Evolutionary conservation across 2,888 invertebrate species (phyloP).

Genomic region (Eupithecia vulgata): DNA sequence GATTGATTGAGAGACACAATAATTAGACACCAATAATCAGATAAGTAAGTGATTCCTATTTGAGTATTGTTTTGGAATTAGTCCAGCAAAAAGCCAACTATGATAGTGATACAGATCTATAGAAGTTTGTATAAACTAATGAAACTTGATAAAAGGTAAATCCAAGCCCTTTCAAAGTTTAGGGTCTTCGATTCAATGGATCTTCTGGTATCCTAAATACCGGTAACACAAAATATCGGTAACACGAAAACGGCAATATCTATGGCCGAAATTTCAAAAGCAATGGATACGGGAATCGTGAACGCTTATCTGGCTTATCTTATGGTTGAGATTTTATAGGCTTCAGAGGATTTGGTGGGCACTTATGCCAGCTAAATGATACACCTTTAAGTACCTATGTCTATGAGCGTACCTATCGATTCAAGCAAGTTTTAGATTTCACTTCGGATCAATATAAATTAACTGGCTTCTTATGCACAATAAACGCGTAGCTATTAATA

Average conservation of each 20-base stretch:
- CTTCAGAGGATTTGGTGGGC: conserved; percentile 1
- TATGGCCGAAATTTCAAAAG: conserved; percentile 13
- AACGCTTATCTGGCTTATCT: conserved; percentile 17
- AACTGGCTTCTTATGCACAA: not conserved
- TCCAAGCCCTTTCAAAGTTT: conserved; percentile 15
- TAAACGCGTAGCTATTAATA: not conserved
- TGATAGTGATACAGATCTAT: not conserved
- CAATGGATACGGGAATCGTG: conserved; percentile 10
- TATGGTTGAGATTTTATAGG: conserved; percentile 15
- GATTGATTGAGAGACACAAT: not conserved
- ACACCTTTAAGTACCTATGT: not conserved
- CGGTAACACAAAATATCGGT: conserved; percentile 2
- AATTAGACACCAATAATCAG: not conserved
- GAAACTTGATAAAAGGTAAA: conserved; percentile 7
- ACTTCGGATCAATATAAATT: not conserved
- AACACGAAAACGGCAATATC: conserved; percentile 5
- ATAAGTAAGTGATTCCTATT: not conserved
- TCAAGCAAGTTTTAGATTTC: not conserved
- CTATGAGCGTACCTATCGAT: not conserved
- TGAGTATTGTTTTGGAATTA: not conserved
- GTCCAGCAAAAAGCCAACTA: not conserved
- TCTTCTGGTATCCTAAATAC: conserved; percentile 13
- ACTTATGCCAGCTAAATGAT: conserved; percentile 6
- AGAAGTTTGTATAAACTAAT: no score
- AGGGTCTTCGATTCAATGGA: conserved; percentile 13